A percentile compares a stretch with the other conserved stretches of the same genome.
These are phyloP conservation scores for Chaetura pelagica DNA, from an alignment of 2,113 vertebrate species.

Conservation along the genomic window DNA sequence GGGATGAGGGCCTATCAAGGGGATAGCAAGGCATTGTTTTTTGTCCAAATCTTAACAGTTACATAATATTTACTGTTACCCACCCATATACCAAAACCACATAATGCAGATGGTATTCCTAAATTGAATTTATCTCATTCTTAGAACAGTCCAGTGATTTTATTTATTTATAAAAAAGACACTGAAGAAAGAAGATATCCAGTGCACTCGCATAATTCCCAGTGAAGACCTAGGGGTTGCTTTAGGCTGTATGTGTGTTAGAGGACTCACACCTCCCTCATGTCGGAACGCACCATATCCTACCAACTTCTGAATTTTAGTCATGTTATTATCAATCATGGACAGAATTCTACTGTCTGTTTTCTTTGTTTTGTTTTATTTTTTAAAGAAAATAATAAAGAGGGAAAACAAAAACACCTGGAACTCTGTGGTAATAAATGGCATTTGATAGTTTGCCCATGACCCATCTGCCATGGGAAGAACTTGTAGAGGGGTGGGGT, in stretches of 20 bases:
- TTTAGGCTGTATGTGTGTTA: neutral
- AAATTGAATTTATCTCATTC: neutral
- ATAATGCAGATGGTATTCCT: slow-evolving; percentile 30
- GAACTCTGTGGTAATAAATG: neutral
- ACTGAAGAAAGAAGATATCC: neutral
- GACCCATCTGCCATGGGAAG: neutral
- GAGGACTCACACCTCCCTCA: neutral
- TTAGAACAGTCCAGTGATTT: slow-evolving; percentile 5
- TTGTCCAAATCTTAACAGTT: slow-evolving; percentile 35
- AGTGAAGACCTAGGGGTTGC: neutral
- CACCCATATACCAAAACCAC: slow-evolving; percentile 27
- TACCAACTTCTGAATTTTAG: neutral
- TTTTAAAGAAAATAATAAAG: neutral
- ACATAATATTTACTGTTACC: slow-evolving; percentile 40
- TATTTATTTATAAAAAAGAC: neutral
- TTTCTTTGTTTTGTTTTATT: neutral
- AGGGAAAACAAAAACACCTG: neutral
- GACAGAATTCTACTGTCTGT: neutral
- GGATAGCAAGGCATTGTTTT: slow-evolving; percentile 1
- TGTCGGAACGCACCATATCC: neutral
- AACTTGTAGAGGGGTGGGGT: neutral
- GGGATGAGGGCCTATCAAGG: neutral
- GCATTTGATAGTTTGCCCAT: neutral
- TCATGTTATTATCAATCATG: neutral
- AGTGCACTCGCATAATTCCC: neutral